Evolutionary conservation across 2,113 vertebrate genomes (phyloP).

Genomic region (Aphelocoma coerulescens): DNA sequence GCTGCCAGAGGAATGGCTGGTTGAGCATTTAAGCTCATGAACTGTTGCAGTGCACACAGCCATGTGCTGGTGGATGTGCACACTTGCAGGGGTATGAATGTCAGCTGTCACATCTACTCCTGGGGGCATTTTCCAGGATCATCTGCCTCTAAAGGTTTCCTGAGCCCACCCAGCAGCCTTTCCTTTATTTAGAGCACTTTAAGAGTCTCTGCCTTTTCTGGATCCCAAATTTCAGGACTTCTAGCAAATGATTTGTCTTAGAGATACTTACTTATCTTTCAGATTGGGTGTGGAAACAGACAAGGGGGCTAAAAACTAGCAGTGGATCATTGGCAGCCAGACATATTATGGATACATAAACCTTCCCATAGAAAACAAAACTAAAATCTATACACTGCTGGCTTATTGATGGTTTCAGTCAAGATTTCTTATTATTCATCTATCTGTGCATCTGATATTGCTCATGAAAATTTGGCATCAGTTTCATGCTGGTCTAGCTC

Average conservation of each 20-base stretch:
- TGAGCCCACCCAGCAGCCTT: neutral
- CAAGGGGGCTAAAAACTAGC: neutral
- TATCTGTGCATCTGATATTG: neutral
- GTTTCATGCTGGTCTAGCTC: neutral
- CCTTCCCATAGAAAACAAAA: neutral
- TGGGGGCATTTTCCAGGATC: neutral
- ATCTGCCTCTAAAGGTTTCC: neutral
- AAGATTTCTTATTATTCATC: neutral
- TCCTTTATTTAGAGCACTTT: neutral
- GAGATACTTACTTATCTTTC: neutral
- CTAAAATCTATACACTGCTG: neutral
- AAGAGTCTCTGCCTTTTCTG: neutral
- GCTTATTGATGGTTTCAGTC: neutral
- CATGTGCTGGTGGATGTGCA: neutral
- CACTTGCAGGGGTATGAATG: neutral
- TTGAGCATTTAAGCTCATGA: neutral
- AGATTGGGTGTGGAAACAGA: neutral
- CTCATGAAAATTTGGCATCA: neutral
- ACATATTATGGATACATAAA: neutral
- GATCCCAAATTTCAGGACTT: neutral
- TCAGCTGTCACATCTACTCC: neutral
- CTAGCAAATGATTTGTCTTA: neutral
- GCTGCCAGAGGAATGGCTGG: neutral
- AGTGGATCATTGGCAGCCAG: neutral
- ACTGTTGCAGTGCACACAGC: neutral